Conservation (phyloP, 2,113 vertebrate genomes). For the Brachyhypopomus gauderio region DNA sequence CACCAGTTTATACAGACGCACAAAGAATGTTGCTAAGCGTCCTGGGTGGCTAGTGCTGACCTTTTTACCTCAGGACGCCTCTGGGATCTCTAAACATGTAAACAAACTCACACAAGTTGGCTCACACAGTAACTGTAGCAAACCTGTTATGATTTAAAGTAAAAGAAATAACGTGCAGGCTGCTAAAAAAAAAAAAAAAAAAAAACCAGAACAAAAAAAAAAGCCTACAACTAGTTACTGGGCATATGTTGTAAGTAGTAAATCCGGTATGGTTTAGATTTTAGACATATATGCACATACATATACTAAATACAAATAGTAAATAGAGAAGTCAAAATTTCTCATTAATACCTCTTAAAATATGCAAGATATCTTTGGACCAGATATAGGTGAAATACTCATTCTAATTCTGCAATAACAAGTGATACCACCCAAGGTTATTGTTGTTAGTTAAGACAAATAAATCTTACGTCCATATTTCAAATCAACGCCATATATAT, state of each 20-base stretch:
- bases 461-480: too few relatives aligned
- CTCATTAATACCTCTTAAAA: neutral
- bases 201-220: neutral
- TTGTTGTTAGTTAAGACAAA: neutral
- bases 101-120: slow-evolving; percentile 55
- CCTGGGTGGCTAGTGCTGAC: slow-evolving; percentile 67
- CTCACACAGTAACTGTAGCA: slow-evolving; percentile 1
- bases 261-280: neutral
- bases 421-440: too few relatives aligned
- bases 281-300: neutral
- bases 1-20: slow-evolving; percentile 33
- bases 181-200: neutral
- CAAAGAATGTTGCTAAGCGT: slow-evolving; percentile 62
- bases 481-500: too few relatives aligned
- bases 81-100: slow-evolving; percentile 83
- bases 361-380: neutral
- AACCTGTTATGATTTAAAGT: slow-evolving; percentile 16
- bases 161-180: neutral
- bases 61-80: slow-evolving; percentile 82
- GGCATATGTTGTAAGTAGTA: neutral
- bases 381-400: too few relatives aligned
- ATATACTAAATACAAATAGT: neutral
- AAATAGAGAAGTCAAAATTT: neutral
- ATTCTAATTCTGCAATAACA: neutral
- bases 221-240: neutral